Evolutionary conservation across 2,888 invertebrate species (phyloP), one percentile per base, ranked within the genome.

Genomic region (Sinodicranocentrus sp.): DNA sequence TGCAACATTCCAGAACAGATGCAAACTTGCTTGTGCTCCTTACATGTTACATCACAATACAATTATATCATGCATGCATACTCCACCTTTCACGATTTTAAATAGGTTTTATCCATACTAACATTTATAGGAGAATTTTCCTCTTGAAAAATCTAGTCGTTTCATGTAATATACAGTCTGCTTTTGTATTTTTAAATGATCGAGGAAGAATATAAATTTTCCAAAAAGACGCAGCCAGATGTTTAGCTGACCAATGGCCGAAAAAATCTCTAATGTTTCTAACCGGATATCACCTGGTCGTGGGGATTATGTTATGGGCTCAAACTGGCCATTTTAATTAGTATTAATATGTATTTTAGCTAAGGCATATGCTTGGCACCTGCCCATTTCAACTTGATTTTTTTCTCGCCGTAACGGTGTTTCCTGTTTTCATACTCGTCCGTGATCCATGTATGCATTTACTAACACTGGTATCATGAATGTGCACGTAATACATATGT

Each of bases 1-100:
- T 57, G 39, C 28, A 71, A 25, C 59, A 61, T 72, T 72, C 72
- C 72, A 72, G 70, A 33, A 23, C 19, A 59, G 5, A 59, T 43
- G 21, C 59, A 43, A 54, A 21, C 5, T n/a, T 1, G 25, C 23
- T 48, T 44, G 44, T 23, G 33, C 10, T n/a, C n/a, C n/a, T 33
- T 33, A 10, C 8, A 17, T 52, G 3, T 52, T 17, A 52, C 3
- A 3, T 52, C n/a, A 6, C 6, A 6, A 43, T 13, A 43, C 43
- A 43, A 13, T 13, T 17, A 52, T 15, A n/a, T 17, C 3, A 52
- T 3, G 52, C n/a, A 17, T 8, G 52, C 19, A 17, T 17, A 10
- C 33, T 33, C 3, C 33, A 33, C 10, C n/a, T n/a, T n/a, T n/a
- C n/a, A n/a, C n/a, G n/a, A n/a, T n/a, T n/a, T n/a, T n/a, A n/a